Evolutionary conservation across 1,140 invertebrate species (phyloP), one percentile per base, ranked within the genome.

Genomic region (Trichoplusia ni): DNA sequence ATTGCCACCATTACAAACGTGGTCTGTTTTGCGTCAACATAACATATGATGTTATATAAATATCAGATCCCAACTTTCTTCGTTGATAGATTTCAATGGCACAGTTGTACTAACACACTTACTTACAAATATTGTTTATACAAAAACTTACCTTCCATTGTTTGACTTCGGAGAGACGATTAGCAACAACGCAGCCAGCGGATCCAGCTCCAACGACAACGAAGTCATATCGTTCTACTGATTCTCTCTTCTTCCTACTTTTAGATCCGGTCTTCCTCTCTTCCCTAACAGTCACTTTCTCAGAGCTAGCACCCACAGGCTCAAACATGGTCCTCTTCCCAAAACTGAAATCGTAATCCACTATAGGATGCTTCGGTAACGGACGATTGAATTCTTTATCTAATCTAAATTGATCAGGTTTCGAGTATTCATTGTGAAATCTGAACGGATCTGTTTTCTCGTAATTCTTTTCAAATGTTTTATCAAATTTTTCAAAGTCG

Each of bases 131-230:
- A 9, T 4, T 47, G n/a, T 19, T 19, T 44, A 4, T 9, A 37
- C 7, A 42, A 42, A 23, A 6, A 64, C 70, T 71, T 35, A 89
- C 86, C 85, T 81, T 85, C 86, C 86, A 89, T 70, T 85, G 82
- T 37, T 89, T 86, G 0, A 89, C 81, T 83, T 88, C 86, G 6
- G 86, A 88, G 2, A 89, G 72, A 23, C 84, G 73, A 51, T 84
- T 88, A 0, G 86, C 86, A 4, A 89, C 40, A 8, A 89, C 86
- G 61, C 85, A 88, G 1, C 86, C 86, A 18, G 86, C 86, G 0
- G 86, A 89, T 5, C 86, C 86, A 1, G 85, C 86, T 4, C 86
- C 86, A 5, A 89, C 80, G 6, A 89, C 74, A n/a, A 89, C 86
- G 38, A 87, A 89, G 53, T 89, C 86, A 67, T 82, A 89, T 40